Base-by-base conservation (phyloP, 1,140 invertebrate genomes). In the Copidosoma floridanum region DNA sequence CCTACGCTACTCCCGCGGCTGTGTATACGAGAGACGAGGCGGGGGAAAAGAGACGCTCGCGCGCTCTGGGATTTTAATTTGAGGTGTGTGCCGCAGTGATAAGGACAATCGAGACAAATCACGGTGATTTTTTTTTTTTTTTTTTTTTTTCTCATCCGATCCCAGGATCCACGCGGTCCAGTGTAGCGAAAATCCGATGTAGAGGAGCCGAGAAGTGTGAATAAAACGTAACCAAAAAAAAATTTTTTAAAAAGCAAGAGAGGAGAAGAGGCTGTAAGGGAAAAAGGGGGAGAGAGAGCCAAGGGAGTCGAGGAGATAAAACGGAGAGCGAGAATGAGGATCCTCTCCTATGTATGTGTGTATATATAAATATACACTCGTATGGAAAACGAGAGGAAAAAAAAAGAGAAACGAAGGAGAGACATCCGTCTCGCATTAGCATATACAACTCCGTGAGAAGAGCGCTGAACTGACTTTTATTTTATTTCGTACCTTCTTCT, bases 351-450 rank as follows among this genome's bases (percentile, higher is more conserved):
- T n/a, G n/a, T n/a, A n/a, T n/a, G n/a, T n/a, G n/a, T n/a, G n/a
- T n/a, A n/a, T n/a, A n/a, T n/a, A n/a, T n/a, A n/a, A n/a, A n/a
- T n/a, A n/a, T n/a, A n/a, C n/a, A n/a, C n/a, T n/a, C n/a, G n/a
- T n/a, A 18, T 24, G 7, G n/a, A 32, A 26, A 27, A 23, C 20
- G 20, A 1, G 21, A 35, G 24, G 24, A 16, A 43, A 44, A 16
- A 41, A 16, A 44, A 37, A 26, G 1, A 37, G 24, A 53, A 64
- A 37, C 58, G 51, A 48, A 69, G 64, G 63, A 66, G 65, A 73
- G 71, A 75, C 74, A 76, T 76, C 74, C 73, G 71, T 76, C 73
- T 76, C 71, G 63, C 73, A 76, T 76, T 76, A 76, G 75, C 75
- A 76, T 76, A 76, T 75, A 76, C 73, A 76, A 61, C 66, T 72